A percentile compares a stretch with the other conserved stretches of the same genome.
Conservation (phyloP, 1,140 invertebrate genomes). For the Neuroterus valhalla region DNA sequence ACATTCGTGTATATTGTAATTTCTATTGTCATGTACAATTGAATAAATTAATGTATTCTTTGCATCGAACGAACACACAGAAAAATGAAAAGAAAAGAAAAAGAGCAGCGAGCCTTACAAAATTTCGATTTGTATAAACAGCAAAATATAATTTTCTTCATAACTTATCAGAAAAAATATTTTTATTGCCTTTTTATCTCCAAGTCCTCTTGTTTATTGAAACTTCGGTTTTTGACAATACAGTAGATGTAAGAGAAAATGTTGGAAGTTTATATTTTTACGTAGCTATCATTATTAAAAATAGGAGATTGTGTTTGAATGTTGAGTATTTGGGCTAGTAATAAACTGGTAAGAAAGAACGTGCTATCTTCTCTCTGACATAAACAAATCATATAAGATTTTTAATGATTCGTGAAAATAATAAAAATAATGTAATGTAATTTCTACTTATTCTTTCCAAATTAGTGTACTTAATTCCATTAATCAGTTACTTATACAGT, state of each 20-base stretch:
- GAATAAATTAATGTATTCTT: conserved; percentile 32
- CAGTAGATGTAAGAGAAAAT: too few species aligned
- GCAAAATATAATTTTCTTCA: conserved; percentile 49
- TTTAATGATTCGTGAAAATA: too few species aligned
- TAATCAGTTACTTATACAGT: too few species aligned
- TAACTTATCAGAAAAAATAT: conserved; percentile 23
- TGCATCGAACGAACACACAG: conserved; percentile 29
- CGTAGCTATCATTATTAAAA: too few species aligned
- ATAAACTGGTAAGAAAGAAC: background rate
- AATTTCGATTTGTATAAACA: conserved; percentile 51
- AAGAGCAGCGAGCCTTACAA: conserved; percentile 37
- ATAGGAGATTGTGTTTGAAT: too few species aligned
- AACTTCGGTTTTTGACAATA: background rate
- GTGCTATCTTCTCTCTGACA: background rate
- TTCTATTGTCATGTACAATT: conserved; percentile 25
- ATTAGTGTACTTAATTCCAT: too few species aligned
- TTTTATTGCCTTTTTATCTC: conserved; percentile 10
- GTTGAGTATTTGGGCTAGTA: too few species aligned
- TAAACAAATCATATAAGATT: background rate
- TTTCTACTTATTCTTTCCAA: too few species aligned
- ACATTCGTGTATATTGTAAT: conserved; percentile 26
- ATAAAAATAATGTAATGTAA: too few species aligned
- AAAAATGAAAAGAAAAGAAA: conserved; percentile 34
- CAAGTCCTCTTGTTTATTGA: background rate
- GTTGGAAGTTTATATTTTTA: too few species aligned